Evolutionary conservation across 2,113 vertebrate species (phyloP), one percentile per base, ranked within the genome.

Genomic region (Scartelaos histophorus): DNA sequence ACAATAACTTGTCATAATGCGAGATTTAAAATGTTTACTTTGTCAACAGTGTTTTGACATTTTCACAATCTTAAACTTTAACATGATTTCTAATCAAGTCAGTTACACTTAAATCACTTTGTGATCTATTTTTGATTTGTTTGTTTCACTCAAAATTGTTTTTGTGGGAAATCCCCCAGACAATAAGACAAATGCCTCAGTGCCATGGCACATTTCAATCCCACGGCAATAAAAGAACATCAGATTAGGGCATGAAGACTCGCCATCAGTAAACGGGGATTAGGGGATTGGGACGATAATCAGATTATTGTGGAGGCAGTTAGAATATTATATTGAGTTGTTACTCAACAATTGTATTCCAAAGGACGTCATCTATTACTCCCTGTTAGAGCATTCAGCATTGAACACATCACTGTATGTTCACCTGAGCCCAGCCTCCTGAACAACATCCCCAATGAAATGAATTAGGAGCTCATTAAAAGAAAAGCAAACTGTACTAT

Each of bases 261-360:
- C 61, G 77, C 84, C 87, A 80, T 80, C 75, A 75, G 88, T 91
- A 79, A 88, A 90, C 76, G 82, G 74, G 87, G 91, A 93, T 93
- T 92, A 90, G 78, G 69, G 85, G 81, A 85, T 91, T 89, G 73
- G 86, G 66, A 43, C 57, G 71, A 73, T 91, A 91, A 92, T 91
- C 92, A 87, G 90, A 91, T 93, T 90, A 90, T 88, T 89, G 84
- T 85, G 74, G 85, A 86, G 35, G 79, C 85, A 81, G 84, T 69
- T 78, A 70, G 84, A 89, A 81, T 80, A 78, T 88, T 88, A 73
- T n/a, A n/a, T n/a, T n/a, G 79, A 84, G 75, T 88, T 88, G 76
- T 86, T 84, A 75, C 84, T 84, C 70, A 79, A 88, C 87, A 89
- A 88, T 89, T 86, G 82, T 74, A 86, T 82, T 83, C 78, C 80